Evolutionary conservation across 2,888 invertebrate species (phyloP), one percentile per base, ranked within the genome.

Genomic region (Strigamia transsilvanica): DNA sequence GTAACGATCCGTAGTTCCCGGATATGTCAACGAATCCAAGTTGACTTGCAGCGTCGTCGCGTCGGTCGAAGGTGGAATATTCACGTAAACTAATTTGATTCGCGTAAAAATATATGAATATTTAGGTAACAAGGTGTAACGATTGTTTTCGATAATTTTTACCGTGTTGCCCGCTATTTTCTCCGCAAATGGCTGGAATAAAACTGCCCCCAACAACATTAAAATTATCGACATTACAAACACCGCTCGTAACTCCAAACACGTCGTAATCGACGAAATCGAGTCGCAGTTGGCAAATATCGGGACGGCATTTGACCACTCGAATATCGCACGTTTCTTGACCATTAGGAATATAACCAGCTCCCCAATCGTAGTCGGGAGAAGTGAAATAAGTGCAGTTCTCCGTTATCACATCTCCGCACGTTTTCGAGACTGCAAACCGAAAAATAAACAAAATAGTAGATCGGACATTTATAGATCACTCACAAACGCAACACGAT

Each of bases 311-410:
- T 46, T 78, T 82, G 23, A 77, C 78, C 34, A 82, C 82, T 32
- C 15, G 34, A n/a, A 82, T 23, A 10, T 73, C 82, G 18, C 82
- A 82, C 27, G 82, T 78, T 41, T 82, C 82, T 42, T 51, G 77
- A 42, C 46, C 46, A 13, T 82, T 23, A 38, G 82, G 82, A 0
- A 73, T 3, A 27, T 82, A 82, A 23, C 27, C 23, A 21, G 21
- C 6, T 3, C 82, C 82, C 82, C 82, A 82, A 0, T 82, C 82
- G 88, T 94, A 94, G 83, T 93, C 93, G 1, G 91, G 91, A 87
- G 95, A 95, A 0, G 95, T 94, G 87, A 96, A 96, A 86, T 95
- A 94, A 0, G 95, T 95, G 0, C 93, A 93, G 87, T 96, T 96
- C 86, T 94, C 93, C 0, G 91, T 90, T 0, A 93, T 93, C 0